Evolutionary conservation across 2,888 invertebrate species (phyloP), one percentile per base, ranked within the genome.

Genomic region (Hemithea aestivaria): DNA sequence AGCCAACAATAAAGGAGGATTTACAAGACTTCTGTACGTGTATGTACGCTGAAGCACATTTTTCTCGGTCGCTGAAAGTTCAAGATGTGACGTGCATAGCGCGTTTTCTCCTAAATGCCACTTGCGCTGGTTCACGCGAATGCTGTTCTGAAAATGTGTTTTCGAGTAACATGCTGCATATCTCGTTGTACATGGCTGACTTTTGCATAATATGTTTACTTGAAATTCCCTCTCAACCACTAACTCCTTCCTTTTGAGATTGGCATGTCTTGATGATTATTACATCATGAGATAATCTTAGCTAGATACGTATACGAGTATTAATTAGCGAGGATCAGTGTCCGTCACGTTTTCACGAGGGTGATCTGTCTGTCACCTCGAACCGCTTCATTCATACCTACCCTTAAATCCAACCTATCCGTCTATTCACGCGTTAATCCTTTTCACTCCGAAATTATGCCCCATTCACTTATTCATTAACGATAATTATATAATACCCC

Each of bases 321-420:
- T 65, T 66, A 64, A 69, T 68, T 65, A 69, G 51, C 45, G 33
- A 32, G 56, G 55, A 65, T 69, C 63, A 66, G 40, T 47, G 54
- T 53, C 56, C 55, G 62, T 61, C 58, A 58, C 62, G 56, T 50
- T 60, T 51, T 61, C 51, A 60, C 59, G 56, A 44, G 51, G 49
- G 51, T 59, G 55, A 63, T 57, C 54, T 60, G 58, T 55, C 56
- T 60, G 58, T 55, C 56, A 40, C 49, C 45, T 53, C 53, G 33
- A 11, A n/a, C 27, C 23, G 25, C 12, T 10, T 25, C 38, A 32
- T 35, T 35, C 35, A 32, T 38, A 22, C 27, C 20, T 36, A 37
- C 39, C 29, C 41, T 41, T 44, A 44, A 40, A 41, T 41, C 34
- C 37, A 46, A 27, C 35, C 26, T 20, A 31, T 40, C 39, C 27